Evolutionary conservation across 64 coral and sea anemone genomes (phyloP).

Genomic region (Montipora sp.): DNA sequence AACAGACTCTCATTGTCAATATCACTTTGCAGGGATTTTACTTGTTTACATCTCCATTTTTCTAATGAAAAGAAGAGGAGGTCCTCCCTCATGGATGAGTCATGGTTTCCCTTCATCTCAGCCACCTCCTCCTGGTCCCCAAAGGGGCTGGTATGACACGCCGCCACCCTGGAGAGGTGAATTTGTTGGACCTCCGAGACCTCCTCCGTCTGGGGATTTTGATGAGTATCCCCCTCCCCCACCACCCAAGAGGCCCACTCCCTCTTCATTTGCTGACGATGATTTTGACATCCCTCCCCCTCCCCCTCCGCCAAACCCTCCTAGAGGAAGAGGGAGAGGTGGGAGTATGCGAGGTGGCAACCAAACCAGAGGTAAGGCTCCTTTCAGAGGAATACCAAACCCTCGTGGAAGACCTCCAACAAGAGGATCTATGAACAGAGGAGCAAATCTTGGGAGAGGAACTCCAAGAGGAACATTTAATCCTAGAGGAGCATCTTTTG

Average conservation of each 20-base stretch:
- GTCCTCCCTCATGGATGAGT: slow-evolving; percentile 4
- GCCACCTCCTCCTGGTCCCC: slow-evolving; percentile 7
- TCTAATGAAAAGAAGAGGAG: slow-evolving; percentile 43
- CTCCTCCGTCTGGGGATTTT: neutral
- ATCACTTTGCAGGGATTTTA: neutral
- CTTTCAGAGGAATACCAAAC: neutral
- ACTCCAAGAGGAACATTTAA: neutral
- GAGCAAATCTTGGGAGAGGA: slow-evolving; percentile 1
- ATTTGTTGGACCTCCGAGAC: slow-evolving; percentile 31
- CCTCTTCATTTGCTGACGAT: slow-evolving; percentile 23
- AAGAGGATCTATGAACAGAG: slow-evolving; percentile 15
- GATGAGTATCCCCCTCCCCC: neutral
- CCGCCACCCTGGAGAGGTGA: slow-evolving; percentile 38
- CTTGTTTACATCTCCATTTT: neutral
- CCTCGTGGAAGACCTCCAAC: slow-evolving; percentile 5
- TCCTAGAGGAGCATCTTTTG: neutral
- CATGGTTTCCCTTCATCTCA: slow-evolving; percentile 2
- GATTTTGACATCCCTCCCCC: slow-evolving; percentile 27
- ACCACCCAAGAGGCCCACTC: neutral
- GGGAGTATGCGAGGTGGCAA: neutral
- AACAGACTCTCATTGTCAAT: neutral
- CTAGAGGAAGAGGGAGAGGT: slow-evolving; percentile 43
- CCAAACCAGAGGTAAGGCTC: slow-evolving; percentile 20
- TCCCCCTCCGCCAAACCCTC: neutral
- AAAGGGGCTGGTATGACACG: slow-evolving; percentile 5